Base-by-base conservation (phyloP, 2,888 invertebrate genomes). In the Steromphala cineraria region DNA sequence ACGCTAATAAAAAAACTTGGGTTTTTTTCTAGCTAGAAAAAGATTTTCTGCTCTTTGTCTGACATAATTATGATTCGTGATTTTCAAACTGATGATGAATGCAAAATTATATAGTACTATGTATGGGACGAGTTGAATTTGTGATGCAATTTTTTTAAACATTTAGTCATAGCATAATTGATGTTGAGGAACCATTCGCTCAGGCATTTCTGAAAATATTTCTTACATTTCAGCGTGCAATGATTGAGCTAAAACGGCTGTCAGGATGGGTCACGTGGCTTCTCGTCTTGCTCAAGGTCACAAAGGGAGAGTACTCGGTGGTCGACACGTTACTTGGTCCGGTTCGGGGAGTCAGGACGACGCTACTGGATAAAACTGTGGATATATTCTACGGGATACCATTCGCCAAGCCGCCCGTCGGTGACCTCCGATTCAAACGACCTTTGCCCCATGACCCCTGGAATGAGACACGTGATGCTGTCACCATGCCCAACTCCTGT, bases 311-410 rank as follows among this genome's bases (percentile, higher is more conserved):
- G 7, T n/a, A 76, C 62, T 21, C 62, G 24, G 28, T 62, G 15
- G 62, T 62, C 10, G 28, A 13, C 62, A 62, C 62, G 28, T 62
- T 28, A 7, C 36, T 80, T 36, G 86, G 86, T 13, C 56, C 74
- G 10, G 53, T 87, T 21, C 79, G 81, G 10, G 86, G 86, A 4
- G 19, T 56, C 10, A 75, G 75, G 67, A 67, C 79, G 15, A 76
- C 71, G 0, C 79, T 82, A 2, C 21, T 53, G 17, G 74, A 46
- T 21, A 13, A 52, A n/a, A 46, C 53, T 10, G 96, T 98, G 52
- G 97, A 97, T 92, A 96, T 97, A 79, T 98, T 97, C 91, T 96
- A 96, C 78, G 98, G 98, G 4, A 97, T 98, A 84, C 98, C 98
- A 24, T 98, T 97, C 92, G 98, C 98, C 10, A 97, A 97, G 92